A percentile compares a stretch with the other conserved stretches of the same genome.
Conservation (phyloP, 2,113 vertebrate genomes). For the Istiophorus platypterus region DNA sequence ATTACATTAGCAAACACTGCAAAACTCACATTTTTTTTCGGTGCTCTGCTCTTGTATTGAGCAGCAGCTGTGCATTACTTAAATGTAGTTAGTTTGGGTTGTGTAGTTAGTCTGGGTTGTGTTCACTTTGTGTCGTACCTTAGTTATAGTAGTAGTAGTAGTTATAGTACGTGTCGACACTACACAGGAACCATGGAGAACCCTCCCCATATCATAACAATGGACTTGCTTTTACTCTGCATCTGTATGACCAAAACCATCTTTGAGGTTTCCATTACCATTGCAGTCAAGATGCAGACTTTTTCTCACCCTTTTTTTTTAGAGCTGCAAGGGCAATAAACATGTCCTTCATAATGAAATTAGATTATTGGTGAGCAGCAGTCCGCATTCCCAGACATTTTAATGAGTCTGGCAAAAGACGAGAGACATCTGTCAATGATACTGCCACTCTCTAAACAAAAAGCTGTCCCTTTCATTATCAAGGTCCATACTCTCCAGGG, state of each 20-base stretch:
- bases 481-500: constrained; percentile 3
- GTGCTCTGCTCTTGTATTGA: background rate
- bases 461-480: background rate
- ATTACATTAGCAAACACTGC: constrained; percentile 1
- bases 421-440: background rate
- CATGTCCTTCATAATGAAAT: background rate
- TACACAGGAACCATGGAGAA: constrained; percentile 14
- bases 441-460: background rate
- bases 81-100: background rate
- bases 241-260: background rate
- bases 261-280: background rate
- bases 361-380: background rate
- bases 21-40: background rate
- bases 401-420: constrained; percentile 13
- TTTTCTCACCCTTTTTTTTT: background rate
- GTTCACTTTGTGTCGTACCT: constrained; percentile 37
- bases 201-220: background rate
- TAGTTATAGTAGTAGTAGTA: constrained; percentile 54
- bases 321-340: background rate
- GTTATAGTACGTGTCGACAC: constrained; percentile 13
- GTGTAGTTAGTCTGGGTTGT: too few relatives aligned
- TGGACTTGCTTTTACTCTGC: background rate
- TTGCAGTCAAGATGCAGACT: constrained; percentile 18
- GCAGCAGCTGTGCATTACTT: background rate
- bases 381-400: background rate